Conservation (phyloP, 2,888 invertebrate genomes). For the Tenthredo scrophulariae region DNA sequence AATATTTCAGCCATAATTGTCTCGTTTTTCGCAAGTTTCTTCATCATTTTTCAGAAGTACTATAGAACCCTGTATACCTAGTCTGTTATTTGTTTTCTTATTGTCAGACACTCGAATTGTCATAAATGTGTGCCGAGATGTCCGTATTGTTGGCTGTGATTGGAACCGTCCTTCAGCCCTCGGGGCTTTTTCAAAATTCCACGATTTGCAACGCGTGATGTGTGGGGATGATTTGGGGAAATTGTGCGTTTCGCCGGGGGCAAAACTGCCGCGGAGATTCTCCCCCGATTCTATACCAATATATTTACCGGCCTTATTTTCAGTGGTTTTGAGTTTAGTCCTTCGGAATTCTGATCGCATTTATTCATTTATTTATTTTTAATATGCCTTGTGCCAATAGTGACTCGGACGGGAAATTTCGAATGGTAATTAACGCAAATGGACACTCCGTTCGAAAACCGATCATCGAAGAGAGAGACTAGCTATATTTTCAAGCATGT, state of each 20-base stretch:
- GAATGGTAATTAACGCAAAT: conserved; percentile 10
- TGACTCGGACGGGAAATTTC: background rate
- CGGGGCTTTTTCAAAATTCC: conserved; percentile 43
- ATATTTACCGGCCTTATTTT: conserved; percentile 12
- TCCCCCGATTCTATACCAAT: background rate
- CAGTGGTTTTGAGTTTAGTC: background rate
- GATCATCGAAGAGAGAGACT: background rate
- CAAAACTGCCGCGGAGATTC: background rate
- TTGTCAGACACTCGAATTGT: background rate
- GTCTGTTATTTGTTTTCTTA: background rate
- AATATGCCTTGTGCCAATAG: background rate
- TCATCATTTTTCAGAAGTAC: background rate
- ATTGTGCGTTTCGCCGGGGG: conserved; percentile 48
- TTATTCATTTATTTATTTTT: background rate
- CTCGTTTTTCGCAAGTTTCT: background rate
- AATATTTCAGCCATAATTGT: background rate
- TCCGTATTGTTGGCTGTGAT: conserved; percentile 44
- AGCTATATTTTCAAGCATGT: background rate
- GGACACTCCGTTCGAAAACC: background rate
- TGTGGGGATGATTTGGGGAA: conserved; percentile 44
- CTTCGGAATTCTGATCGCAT: background rate
- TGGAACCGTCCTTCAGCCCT: conserved; percentile 39
- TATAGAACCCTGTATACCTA: too few species aligned
- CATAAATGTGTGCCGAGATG: conserved; percentile 1
- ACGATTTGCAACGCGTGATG: conserved; percentile 36